Conservation (phyloP, 2,113 vertebrate species). For the Acanthochromis polyacanthus region DNA sequence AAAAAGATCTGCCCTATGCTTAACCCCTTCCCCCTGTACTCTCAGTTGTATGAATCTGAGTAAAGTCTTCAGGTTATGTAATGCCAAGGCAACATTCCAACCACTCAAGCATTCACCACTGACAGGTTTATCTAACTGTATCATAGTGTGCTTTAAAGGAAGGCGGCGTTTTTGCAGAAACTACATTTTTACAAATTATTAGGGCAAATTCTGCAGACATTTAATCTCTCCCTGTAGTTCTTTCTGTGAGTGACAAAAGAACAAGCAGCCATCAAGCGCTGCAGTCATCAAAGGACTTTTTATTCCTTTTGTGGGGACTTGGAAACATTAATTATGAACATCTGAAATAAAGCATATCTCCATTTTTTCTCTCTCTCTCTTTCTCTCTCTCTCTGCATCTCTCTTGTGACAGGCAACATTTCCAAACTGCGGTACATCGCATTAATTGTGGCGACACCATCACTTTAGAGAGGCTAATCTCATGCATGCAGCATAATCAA, state of each 20-base stretch:
- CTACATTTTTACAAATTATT: background rate
- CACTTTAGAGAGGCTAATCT: constrained; percentile 65
- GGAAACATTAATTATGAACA: constrained; percentile 55
- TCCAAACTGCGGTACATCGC: constrained; percentile 27
- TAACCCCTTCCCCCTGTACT: constrained; percentile 1
- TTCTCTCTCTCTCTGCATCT: constrained; percentile 22
- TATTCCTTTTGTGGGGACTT: constrained; percentile 32
- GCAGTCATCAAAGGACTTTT: constrained; percentile 49
- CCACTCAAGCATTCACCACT: constrained; percentile 57
- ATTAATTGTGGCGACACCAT: constrained; percentile 44
- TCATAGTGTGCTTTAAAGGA: constrained; percentile 42
- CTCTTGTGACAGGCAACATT: constrained; percentile 41
- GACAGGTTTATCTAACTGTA: constrained; percentile 63
- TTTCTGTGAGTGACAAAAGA: constrained; percentile 52
- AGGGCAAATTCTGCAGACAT: constrained; percentile 5
- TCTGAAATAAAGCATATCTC: constrained; percentile 48
- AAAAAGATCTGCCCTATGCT: background rate
- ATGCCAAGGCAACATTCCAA: constrained; percentile 55
- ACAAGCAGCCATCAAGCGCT: constrained; percentile 35
- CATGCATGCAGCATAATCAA: constrained; percentile 59
- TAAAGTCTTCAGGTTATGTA: constrained; percentile 66
- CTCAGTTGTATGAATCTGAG: background rate
- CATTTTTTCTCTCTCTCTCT: background rate
- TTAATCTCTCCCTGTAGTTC: constrained; percentile 32
- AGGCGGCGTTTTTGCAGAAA: constrained; percentile 2